A percentile compares a stretch with the other conserved stretches of the same genome.
Evolutionary conservation across 2,113 vertebrate species (phyloP).

Genomic region (Microtus richardsoni): DNA sequence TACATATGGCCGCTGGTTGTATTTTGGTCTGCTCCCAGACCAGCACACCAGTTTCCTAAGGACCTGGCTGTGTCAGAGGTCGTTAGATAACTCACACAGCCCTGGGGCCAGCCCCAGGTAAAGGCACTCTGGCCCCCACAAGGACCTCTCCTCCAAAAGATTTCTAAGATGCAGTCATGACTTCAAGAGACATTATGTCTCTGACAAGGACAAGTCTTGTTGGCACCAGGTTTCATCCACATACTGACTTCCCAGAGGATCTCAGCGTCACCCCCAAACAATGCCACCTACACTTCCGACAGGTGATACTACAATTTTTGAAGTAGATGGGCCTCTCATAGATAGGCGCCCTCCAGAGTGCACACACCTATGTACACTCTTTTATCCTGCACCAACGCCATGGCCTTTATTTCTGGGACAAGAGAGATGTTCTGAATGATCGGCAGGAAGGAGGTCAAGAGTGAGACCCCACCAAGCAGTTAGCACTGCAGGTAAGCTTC

Average conservation of each 20-base stretch:
- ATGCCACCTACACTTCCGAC: background rate
- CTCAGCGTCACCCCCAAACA: background rate
- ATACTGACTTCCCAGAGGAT: background rate
- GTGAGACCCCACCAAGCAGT: background rate
- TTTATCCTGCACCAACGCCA: background rate
- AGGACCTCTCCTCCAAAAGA: background rate
- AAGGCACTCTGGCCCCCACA: background rate
- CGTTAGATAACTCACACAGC: background rate
- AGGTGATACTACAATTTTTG: background rate
- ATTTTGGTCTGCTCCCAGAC: background rate
- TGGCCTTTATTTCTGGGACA: background rate
- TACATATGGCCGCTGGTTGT: accelerated
- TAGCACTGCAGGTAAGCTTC: background rate
- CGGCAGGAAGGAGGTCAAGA: background rate
- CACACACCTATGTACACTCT: background rate
- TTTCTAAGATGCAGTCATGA: background rate
- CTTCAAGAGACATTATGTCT: background rate
- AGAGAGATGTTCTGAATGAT: too few species aligned
- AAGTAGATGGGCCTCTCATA: background rate
- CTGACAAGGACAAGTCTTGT: background rate
- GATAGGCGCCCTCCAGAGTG: background rate
- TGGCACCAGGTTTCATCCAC: background rate
- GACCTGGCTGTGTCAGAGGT: background rate
- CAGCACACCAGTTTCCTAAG: background rate
- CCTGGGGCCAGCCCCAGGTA: background rate